Evolutionary conservation across 1,140 invertebrate species (phyloP), one percentile per base, ranked within the genome.

Genomic region (Mactra quadrangularis): DNA sequence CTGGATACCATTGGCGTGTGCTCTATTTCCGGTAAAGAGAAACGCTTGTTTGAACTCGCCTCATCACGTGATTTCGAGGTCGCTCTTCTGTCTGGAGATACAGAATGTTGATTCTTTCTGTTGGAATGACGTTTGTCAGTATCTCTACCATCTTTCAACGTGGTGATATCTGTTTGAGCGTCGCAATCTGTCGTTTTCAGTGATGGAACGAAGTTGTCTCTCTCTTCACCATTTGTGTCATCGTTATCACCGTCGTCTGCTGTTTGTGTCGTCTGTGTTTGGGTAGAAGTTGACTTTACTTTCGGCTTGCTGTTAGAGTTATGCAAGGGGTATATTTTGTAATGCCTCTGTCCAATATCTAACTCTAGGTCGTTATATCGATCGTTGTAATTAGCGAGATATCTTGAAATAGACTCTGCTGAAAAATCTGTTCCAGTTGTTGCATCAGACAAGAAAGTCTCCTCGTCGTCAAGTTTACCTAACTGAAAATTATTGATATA

Each of bases 291-390:
- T n/a, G 60, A 71, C 41, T 81, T 81, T 25, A 71, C 25, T 71
- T 81, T 81, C 7, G 77, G 77, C 25, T 52, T 29, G 47, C 53
- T 60, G 22, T 47, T 76, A 15, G 6, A 7, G 19, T 68, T 7
- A 38, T 45, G 74, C 31, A 60, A 64, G 3, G 77, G 77, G 31
- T 47, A 71, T 17, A 81, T 35, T 50, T 33, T 38, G 27, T 81
- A 81, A 50, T 81, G 77, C 35, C 68, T 81, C 17, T 52, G 38
- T 22, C 64, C 77, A 45, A 59, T 45, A n/a, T 81, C 66, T 35
- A 81, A n/a, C 17, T 81, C 77, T 38, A 81, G 11, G 33, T 81
- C 77, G 47, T 71, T 71, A 60, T 59, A 81, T 47, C 77, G 60
- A 22, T 55, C 31, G n/a, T 22, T 66, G 29, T 68, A 81, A 9